Base-by-base conservation (phyloP, 2,888 invertebrate genomes). In the Lithophane leautieri region DNA sequence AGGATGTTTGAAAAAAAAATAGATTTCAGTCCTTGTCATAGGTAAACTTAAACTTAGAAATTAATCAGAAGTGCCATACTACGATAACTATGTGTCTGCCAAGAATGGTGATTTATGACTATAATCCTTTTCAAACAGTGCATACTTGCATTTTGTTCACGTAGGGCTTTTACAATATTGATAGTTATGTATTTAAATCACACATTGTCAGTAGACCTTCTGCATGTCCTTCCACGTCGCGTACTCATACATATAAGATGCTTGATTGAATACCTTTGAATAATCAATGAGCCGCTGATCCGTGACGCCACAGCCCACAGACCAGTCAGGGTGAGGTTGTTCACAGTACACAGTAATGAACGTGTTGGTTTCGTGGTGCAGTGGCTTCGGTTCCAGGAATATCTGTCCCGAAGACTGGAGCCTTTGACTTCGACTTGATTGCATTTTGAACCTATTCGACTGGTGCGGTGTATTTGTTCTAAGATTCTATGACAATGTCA, bases 241-340 rank as follows among this genome's bases (percentile, higher is more conserved):
- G 56, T 54, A 50, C 42, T 58, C 63, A 67, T 65, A 73, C 73
- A 74, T 72, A 65, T 60, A 58, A 63, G 56, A 74, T 74, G 63
- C 69, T 73, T 70, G 77, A 84, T 81, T 78, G 85, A 73, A 68
- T 75, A 74, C 44, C 70, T 72, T 77, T 76, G 82, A 80, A 84
- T 84, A 82, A 70, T 73, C 69, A 86, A 81, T 83, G 81, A 83
- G 81, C 58, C 22, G 61, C 44, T 78, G 68, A 81, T 71, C 74
- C 77, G 73, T 70, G 62, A 68, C 58, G n/a, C 58, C 74, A 58
- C 74, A 56, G 62, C 8, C 47, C 3, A 47, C 52, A 22, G 79
- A 11, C 19, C 34, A n/a, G 54, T n/a, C 34, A 34, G 25, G 44
- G 50, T 28, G n/a, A 56, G 71, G 44, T 44, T 14, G 63, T 16